Conservation (phyloP, 92 coral and sea anemone genomes). For the Anthopleura xanthogrammica region DNA sequence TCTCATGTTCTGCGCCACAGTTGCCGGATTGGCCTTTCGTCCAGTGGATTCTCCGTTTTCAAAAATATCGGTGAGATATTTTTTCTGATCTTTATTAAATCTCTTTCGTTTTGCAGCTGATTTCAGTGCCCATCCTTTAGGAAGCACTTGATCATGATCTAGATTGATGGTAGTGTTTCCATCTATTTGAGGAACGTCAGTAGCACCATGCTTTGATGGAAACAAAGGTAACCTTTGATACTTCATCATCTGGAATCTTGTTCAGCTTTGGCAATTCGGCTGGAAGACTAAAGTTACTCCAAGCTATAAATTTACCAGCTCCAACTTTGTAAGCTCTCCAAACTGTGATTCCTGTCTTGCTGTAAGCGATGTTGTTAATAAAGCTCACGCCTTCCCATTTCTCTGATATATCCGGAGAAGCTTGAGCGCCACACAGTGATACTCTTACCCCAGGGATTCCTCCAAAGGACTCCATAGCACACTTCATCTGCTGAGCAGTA, state of each 20-base stretch:
- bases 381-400: conserved; percentile 23
- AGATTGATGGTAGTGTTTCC: too few species aligned
- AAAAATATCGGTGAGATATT: not conserved
- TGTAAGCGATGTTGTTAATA: conserved; percentile 8
- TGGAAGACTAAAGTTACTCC: not conserved
- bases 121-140: too few species aligned
- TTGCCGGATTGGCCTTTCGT: not conserved
- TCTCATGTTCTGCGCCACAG: too few species aligned
- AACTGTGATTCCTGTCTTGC: not conserved
- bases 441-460: too few species aligned
- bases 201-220: not conserved
- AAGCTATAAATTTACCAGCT: not conserved
- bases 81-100: too few species aligned
- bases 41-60: not conserved
- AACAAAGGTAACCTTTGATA: not conserved
- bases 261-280: not conserved
- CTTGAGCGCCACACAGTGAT: too few species aligned
- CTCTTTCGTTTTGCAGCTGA: too few species aligned
- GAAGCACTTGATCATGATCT: too few species aligned
- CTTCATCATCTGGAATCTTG: not conserved
- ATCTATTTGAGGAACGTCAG: too few species aligned
- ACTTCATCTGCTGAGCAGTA: too few species aligned
- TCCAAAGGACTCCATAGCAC: too few species aligned
- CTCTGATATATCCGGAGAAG: not conserved
- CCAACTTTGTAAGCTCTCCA: conserved; percentile 16